These are phyloP conservation scores for Sarcophaga caerulescens DNA, from an alignment of 2,888 invertebrate genomes.

Conservation along the genomic window DNA sequence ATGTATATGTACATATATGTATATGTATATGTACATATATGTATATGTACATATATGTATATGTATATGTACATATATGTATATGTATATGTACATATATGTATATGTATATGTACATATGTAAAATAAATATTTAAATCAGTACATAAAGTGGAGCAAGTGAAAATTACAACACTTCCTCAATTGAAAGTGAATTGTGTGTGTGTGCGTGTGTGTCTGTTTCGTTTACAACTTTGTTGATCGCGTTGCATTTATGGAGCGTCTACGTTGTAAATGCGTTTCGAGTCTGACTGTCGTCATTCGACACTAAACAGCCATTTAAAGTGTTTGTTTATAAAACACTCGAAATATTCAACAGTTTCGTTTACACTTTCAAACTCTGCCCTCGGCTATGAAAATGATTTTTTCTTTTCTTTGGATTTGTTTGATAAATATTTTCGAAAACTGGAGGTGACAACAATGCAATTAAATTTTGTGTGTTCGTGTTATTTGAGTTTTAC, in stretches of 20 bases:
- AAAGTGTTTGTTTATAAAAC: slow-evolving; percentile 77
- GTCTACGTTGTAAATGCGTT: slow-evolving; percentile 29
- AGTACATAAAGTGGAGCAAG: slow-evolving; percentile 24
- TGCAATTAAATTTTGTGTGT: background rate
- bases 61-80: too few relatives aligned
- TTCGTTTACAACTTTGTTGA: background rate
- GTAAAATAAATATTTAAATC: too few relatives aligned
- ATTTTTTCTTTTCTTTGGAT: background rate
- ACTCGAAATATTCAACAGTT: slow-evolving; percentile 73
- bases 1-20: too few relatives aligned
- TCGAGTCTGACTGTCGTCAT: slow-evolving; percentile 11
- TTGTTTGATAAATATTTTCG: slow-evolving; percentile 47
- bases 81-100: too few relatives aligned
- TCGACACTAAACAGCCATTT: slow-evolving; percentile 68
- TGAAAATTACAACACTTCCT: background rate
- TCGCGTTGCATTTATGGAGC: background rate
- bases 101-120: too few relatives aligned
- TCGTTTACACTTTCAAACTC: slow-evolving; percentile 43
- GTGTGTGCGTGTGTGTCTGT: background rate
- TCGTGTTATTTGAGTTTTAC: background rate
- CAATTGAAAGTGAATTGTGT: slow-evolving; percentile 45
- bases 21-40: too few relatives aligned
- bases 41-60: too few relatives aligned
- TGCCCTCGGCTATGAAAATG: background rate
- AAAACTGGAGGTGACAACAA: slow-evolving; percentile 16